Evolutionary conservation across 2,113 vertebrate genomes (phyloP), one percentile per base, ranked within the genome.

Genomic region (Gnathonemus echidnorhynchus): DNA sequence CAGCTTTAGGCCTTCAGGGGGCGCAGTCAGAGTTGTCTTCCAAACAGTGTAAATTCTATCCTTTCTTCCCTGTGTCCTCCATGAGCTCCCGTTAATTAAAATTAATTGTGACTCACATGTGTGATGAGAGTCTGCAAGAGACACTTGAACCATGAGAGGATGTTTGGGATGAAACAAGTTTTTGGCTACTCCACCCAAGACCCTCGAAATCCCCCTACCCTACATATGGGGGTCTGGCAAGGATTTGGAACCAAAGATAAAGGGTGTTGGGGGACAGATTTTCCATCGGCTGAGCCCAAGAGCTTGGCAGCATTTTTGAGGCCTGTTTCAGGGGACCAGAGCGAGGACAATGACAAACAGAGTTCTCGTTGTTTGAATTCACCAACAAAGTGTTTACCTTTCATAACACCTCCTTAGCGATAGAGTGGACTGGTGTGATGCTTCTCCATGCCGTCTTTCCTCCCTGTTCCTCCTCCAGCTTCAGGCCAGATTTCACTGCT

Each of bases 391-490:
- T 87, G 49, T 87, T 87, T 87, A 87, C 86, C 27, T n/a, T 39
- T 52, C 50, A 53, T 53, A 87, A 53, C n/a, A 31, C 15, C 8
- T 17, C 10, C 3, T 24, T 39, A 56, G n/a, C 2, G 50, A 48
- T 24, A 53, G 10, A 7, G 13, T 31, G 49, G 49, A 49, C 85
- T 11, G 27, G n/a, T 2, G 5, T 35, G 48, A 27, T 31, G 27
- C 85, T 87, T 53, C 49, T 53, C 24, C 45, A 48, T 39, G 5
- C 49, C 2, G 15, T 19, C 48, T 48, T 92, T 87, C 92, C 91
- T 87, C 87, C 58, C 91, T 90, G 89, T 89, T 92, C 92, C 92
- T 94, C 93, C 31, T 87, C 46, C 27, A 87, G 49, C 31, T 53
- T 0, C 27, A 13, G 15, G 86, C 86, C 50, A 56, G 86, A 52